Base-by-base conservation (phyloP, 1,140 invertebrate genomes). In the Cydia amplana region DNA sequence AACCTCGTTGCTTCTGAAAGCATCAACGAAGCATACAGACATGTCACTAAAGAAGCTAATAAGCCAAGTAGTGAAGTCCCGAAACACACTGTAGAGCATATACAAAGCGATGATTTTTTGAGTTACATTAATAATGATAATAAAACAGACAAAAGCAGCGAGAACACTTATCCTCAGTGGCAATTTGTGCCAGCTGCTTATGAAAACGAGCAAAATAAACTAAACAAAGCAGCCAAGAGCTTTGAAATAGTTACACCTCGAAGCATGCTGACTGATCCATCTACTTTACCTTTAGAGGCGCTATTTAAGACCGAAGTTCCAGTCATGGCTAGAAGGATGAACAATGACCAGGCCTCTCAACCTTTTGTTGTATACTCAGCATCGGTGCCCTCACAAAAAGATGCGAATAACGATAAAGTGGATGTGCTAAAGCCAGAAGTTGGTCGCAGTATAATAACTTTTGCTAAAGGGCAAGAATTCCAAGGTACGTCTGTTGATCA, bases 211-310 rank as follows among this genome's bases (percentile, higher is more conserved):
- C 80, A 84, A 79, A 81, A 77, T 12, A 82, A 83, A 80, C 75
- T 83, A 25, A 82, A 77, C 12, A 87, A 81, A 74, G 55, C 78
- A 10, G 86, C 85, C 16, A 87, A 86, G 74, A 87, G 60, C 55
- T 87, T 88, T 79, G 88, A 92, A 65, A 78, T 89, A 51, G 82
- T 91, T 51, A 91, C 91, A 18, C 89, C 88, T 20, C 85, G 87
- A n/a, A 80, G 82, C 10, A 83, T 87, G 76, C 74, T 79, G 70
- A 85, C 92, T 23, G 94, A 95, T 86, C 93, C 94, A 1, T 95
- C 95, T 0, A 95, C 95, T 6, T 94, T 95, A 77, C 89, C 95
- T 36, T 84, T 95, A 78, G 94, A 95, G 87, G 94, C 92, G 5
- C 83, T 95, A 23, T 95, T 95, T 80, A 93, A 94, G 83, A 93